These are phyloP conservation scores for Pomatostomus ruficeps DNA, from an alignment of 2,113 vertebrate species.

Conservation along the genomic window DNA sequence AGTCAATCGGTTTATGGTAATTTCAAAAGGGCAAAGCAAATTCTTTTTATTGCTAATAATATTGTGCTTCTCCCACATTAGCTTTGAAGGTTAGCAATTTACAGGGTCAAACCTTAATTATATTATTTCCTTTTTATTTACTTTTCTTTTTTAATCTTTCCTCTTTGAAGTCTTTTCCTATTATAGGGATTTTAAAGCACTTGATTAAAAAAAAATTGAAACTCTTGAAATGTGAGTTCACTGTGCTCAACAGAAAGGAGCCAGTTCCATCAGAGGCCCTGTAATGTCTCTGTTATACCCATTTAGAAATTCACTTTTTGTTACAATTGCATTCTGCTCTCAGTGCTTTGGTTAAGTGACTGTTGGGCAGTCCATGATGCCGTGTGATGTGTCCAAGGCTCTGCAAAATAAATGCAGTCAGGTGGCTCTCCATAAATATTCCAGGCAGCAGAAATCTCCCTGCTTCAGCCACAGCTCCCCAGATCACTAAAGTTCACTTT, in stretches of 20 bases:
- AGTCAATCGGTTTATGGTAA: conserved; percentile 79
- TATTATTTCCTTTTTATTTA: conserved; percentile 59
- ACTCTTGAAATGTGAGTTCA: not conserved
- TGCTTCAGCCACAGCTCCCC: not conserved
- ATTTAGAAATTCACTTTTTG: not conserved
- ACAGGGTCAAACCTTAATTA: conserved; percentile 71
- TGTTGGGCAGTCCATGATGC: not conserved
- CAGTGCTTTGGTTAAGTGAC: not conserved
- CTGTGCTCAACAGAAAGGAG: not conserved
- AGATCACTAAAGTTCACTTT: not conserved
- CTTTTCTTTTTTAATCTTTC: conserved; percentile 55
- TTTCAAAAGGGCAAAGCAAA: conserved; percentile 80
- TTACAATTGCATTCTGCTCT: not conserved
- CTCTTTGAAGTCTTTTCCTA: conserved; percentile 43
- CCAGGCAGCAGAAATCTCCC: not conserved
- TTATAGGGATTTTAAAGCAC: not conserved
- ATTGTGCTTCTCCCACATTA: conserved; percentile 65
- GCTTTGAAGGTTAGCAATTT: conserved; percentile 77
- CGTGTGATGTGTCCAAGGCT: not conserved
- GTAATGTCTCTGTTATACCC: not conserved
- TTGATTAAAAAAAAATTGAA: not conserved
- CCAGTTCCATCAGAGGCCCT: not conserved
- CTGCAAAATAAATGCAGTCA: not conserved
- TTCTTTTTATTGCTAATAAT: conserved; percentile 81
- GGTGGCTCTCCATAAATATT: not conserved